phyloP scores from a whole-genome alignment of 2,888 invertebrate genomes.

The Idaea dimidiata region DNA sequence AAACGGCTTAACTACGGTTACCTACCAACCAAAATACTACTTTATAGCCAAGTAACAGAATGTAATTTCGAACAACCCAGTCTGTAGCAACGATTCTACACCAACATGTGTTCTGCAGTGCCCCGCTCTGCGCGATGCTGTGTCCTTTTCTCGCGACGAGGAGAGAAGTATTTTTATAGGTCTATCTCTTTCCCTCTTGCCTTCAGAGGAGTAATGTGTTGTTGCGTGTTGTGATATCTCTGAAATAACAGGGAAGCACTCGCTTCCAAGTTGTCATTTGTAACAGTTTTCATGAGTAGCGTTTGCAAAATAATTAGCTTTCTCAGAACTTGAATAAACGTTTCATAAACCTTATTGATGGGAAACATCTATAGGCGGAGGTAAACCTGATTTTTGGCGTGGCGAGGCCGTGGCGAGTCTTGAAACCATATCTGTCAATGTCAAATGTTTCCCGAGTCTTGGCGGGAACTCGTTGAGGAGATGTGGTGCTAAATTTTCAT shows the following conservation, averaged over 20 bases:
- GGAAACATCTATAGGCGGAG: not conserved
- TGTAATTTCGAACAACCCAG: constrained; percentile 22
- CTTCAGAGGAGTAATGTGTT: constrained; percentile 79
- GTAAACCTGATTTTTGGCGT: too few species aligned
- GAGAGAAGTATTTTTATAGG: constrained; percentile 60
- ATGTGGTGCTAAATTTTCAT: too few species aligned
- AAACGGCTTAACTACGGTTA: constrained; percentile 42
- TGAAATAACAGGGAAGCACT: constrained; percentile 82
- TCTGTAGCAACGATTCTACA: constrained; percentile 35
- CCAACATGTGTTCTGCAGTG: constrained; percentile 70
- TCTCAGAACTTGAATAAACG: not conserved
- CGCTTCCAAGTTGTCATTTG: constrained; percentile 80
- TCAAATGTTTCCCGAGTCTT: too few species aligned
- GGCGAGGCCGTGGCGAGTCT: too few species aligned
- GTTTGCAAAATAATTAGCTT: constrained; percentile 44
- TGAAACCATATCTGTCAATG: too few species aligned
- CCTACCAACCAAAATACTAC: constrained; percentile 26
- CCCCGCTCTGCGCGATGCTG: constrained; percentile 68
- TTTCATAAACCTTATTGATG: too few species aligned
- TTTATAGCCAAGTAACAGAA: constrained; percentile 12
- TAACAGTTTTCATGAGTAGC: constrained; percentile 70
- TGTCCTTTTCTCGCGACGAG: constrained; percentile 52
- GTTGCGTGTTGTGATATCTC: constrained; percentile 82
- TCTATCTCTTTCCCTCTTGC: constrained; percentile 61
- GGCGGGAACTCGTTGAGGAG: too few species aligned